Conservation (phyloP, 2,113 vertebrate species). For the Amazona vittata region DNA sequence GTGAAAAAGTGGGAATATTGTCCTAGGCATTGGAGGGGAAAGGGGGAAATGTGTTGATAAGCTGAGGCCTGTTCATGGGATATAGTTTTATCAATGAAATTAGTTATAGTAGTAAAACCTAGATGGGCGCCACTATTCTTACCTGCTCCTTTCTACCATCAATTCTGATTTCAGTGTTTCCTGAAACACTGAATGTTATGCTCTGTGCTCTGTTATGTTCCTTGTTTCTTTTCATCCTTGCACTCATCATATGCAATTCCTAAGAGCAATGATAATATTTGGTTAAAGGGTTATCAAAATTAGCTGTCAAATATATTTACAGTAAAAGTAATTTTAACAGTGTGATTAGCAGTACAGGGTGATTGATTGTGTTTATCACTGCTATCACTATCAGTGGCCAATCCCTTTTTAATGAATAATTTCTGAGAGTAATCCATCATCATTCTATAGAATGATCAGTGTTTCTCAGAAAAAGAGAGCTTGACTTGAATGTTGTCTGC, state of each 20-base stretch:
- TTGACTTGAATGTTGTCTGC: background rate
- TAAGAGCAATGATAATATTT: background rate
- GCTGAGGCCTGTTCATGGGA: background rate
- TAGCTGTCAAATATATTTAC: background rate
- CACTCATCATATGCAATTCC: background rate
- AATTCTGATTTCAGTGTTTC: background rate
- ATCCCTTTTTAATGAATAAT: background rate
- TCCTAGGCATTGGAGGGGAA: background rate
- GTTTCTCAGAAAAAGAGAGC: background rate
- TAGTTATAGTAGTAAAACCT: background rate
- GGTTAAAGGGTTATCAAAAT: background rate
- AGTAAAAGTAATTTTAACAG: background rate
- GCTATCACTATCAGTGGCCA: background rate
- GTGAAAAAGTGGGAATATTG: background rate
- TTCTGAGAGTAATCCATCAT: background rate
- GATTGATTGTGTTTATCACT: background rate
- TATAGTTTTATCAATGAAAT: background rate
- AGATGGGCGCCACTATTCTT: background rate
- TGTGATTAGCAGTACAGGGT: background rate
- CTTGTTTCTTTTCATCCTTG: background rate
- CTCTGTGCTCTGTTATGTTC: background rate
- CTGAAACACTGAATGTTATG: background rate
- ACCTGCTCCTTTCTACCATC: background rate
- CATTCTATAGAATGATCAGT: background rate
- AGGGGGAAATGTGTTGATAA: background rate